Percentiles rank a stretch among this genome's conserved stretches.
Conservation (phyloP, 1,140 invertebrate genomes). For the Papilio polytes region DNA sequence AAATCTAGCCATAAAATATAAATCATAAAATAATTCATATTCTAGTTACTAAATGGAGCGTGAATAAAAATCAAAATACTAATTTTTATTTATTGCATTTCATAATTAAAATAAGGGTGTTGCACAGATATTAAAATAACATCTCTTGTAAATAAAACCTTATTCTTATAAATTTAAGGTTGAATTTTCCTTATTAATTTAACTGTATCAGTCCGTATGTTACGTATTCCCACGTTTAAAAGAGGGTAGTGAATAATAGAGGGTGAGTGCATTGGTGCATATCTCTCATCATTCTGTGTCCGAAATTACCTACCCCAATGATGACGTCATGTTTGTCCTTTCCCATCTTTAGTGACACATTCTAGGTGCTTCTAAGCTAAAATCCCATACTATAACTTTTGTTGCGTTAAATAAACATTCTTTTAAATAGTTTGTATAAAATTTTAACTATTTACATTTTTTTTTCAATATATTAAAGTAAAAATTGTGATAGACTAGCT, state of each 20-base stretch:
- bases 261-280: conserved; percentile 58
- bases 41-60: conserved; percentile 59
- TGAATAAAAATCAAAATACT: conserved; percentile 66
- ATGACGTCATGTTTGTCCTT: conserved; percentile 54
- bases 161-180: neutral
- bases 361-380: too few relatives aligned
- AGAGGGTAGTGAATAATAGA: conserved; percentile 67
- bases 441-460: too few relatives aligned
- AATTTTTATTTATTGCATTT: conserved; percentile 73
- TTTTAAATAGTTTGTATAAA: too few relatives aligned
- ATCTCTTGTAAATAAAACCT: conserved; percentile 14
- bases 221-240: conserved; percentile 69
- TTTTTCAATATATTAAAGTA: too few relatives aligned
- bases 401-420: too few relatives aligned
- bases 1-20: conserved; percentile 40
- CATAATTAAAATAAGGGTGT: conserved; percentile 63
- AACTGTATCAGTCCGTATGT: neutral
- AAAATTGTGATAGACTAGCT: too few relatives aligned
- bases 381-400: too few relatives aligned
- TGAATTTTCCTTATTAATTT: neutral
- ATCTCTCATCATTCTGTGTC: conserved; percentile 55
- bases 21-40: conserved; percentile 31
- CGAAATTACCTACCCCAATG: conserved; percentile 57
- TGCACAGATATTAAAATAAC: conserved; percentile 17
- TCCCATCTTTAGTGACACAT: too few relatives aligned